Base-by-base conservation (phyloP, 1,140 invertebrate genomes). In the Lysiphlebus fabarum region DNA sequence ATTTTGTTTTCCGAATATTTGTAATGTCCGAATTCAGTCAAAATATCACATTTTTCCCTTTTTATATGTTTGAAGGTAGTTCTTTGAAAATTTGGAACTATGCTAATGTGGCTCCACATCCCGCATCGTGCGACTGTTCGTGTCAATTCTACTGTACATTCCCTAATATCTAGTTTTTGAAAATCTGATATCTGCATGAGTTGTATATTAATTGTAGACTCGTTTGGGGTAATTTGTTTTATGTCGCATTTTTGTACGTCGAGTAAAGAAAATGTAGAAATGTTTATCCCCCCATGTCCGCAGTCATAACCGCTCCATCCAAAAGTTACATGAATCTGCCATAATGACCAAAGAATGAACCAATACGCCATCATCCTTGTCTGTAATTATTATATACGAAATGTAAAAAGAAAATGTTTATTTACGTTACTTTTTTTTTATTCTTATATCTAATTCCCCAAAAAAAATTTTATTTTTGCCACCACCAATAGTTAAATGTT, bases 91-190 rank as follows among this genome's bases (percentile, higher is more conserved):
- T 59, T 56, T 8, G 17, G 4, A 26, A 59, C 61, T 8, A 44
- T 45, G 2, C 57, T 42, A 0, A 56, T 17, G 11, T 63, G 57
- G 1, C 37, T 56, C 11, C 12, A 33, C 42, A 56, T 53, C 10
- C 54, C 62, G 17, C 58, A 63, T 33, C 57, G 45, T 34, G 44
- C 50, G 11, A 60, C 54, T 1, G 47, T 60, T 10, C 58, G 41
- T 17, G 43, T 53, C 42, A 53, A n/a, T n/a, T n/a, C n/a, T n/a
- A n/a, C n/a, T n/a, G n/a, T n/a, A n/a, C 58, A 63, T 53, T 60
- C 37, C 10, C n/a, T 51, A 3, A 63, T n/a, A 12, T 48, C 14
- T 6, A 40, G 47, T 17, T 14, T 44, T 10, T 14, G 14, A 44
- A 55, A 55, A 43, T 59, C 51, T 5, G 12, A 33, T 12, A 62